phyloP scores from a whole-genome alignment of 2,113 vertebrate genomes.

The Hyperoodon ampullatus region DNA sequence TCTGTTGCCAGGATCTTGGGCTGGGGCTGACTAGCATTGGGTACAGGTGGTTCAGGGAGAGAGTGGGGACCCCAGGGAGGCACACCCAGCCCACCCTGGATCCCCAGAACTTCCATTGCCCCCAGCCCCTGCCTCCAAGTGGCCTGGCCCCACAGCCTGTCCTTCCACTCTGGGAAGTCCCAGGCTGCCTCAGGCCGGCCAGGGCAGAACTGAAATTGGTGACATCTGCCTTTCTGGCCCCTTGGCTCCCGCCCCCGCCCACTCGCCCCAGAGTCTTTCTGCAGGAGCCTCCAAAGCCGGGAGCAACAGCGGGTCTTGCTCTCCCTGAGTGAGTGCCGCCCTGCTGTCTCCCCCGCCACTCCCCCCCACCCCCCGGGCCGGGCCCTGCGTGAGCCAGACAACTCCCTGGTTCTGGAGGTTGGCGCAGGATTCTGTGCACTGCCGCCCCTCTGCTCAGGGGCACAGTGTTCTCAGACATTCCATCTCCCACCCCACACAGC shows the following conservation, averaged over 20 bases:
- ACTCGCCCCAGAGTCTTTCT: constrained; percentile 45
- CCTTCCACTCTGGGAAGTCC: constrained; percentile 80
- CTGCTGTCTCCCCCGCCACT: not conserved
- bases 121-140: constrained; percentile 9
- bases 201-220: constrained; percentile 81
- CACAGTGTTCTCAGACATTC: not conserved
- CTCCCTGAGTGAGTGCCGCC: not conserved
- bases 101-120: not conserved
- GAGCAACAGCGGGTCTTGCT: not conserved
- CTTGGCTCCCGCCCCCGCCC: not conserved
- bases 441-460: not conserved
- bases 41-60: not conserved
- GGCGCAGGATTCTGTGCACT: rapidly evolving
- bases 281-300: constrained; percentile 5
- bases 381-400: rapidly evolving
- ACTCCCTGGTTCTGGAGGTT: not conserved
- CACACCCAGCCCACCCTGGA: too few species aligned
- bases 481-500: too few species aligned
- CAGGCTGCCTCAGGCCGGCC: constrained; percentile 66
- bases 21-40: not conserved
- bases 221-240: constrained; percentile 70
- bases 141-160: not conserved
- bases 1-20: not conserved
- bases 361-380: rapidly evolving
- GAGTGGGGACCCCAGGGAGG: not conserved